Base-by-base conservation (phyloP, 2,888 invertebrate species). In the Andrena hattorfiana region DNA sequence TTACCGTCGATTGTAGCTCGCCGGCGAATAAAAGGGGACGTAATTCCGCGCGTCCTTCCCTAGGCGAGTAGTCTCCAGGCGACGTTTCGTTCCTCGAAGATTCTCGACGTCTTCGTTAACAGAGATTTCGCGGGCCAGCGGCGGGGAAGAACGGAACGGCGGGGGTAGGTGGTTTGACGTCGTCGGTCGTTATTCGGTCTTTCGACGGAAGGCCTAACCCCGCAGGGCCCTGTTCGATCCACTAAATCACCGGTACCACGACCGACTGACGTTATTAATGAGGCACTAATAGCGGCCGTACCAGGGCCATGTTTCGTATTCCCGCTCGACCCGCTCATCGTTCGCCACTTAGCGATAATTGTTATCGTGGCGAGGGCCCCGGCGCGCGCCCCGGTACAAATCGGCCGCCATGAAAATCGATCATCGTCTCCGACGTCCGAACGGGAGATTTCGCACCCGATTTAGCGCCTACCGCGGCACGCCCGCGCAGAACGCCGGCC, bases 221-320 rank as follows among this genome's bases (percentile, higher is more conserved):
- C 35, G 20, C 77, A 10, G 32, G 6, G 10, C 42, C 67, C 30
- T 30, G 66, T 35, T 77, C 84, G 74, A 84, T 78, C 84, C 77
- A 78, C 75, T 88, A 85, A 88, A 88, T 88, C 88, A 85, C 84
- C 70, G 68, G 76, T 75, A 83, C 66, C 87, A 82, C 79, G 68
- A 85, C 66, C 81, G 84, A 84, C 78, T 81, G 87, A 86, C 89
- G 89, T 91, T 91, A 92, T 92, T 92, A 91, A 91, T 88, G 91
- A 92, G 89, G 86, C 88, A 85, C 88, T 89, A 90, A 91, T 89
- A 85, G 89, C 86, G 83, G 81, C 87, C 77, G 83, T 84, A 72
- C 87, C 82, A 60, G 87, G 68, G 71, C 77, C 90, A 88, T 89
- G 91, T 89, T 87, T 87, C 88, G 89, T 88, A 89, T 90, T 90